Evolutionary conservation across 2,113 vertebrate genomes (phyloP), one percentile per base, ranked within the genome.

Genomic region (Alosa alosa): DNA sequence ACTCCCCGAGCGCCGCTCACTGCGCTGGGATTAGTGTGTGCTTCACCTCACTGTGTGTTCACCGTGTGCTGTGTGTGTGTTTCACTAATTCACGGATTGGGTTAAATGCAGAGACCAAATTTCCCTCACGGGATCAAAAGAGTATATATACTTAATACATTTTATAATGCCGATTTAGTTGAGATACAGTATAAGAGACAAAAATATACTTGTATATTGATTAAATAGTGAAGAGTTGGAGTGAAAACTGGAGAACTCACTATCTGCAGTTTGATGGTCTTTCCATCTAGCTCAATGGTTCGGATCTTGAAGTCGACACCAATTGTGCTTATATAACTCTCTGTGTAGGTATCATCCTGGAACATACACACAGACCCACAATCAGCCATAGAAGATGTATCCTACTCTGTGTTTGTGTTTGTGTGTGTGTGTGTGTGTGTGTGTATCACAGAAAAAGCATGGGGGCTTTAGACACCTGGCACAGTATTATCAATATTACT

Each of bases 241-340:
- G 13, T 55, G 17, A 2, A 72, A 25, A 13, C 64, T 36, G 64
- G 10, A 2, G 4, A 0, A 46, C 96, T 96, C 85, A 97, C 96
- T 64, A 97, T 97, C 90, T 97, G 96, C 84, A 97, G 92, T 85
- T 97, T 97, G 92, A 97, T 97, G 89, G 96, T 97, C 90, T 97
- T 97, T 83, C 96, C 96, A 36, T 97, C 96, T 89, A 97, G 91
- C 86, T 97, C 96, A 0, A 97, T 97, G 89, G 96, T 97, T 82
- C 96, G 94, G 89, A 97, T 97, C 94, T 97, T 97, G 89, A 97
- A 97, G 92, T 97, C 96, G 86, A 97, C 96, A 13, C 96, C 96
- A 0, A 97, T 97, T 89, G 96, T 97, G 92, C 96, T 97, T 92
- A 97, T 97, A 92, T 97, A 97, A 93, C 96, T 97, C 90, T 97